Evolutionary conservation across 2,888 invertebrate species (phyloP).

Genomic region (Stenurella melanura): DNA sequence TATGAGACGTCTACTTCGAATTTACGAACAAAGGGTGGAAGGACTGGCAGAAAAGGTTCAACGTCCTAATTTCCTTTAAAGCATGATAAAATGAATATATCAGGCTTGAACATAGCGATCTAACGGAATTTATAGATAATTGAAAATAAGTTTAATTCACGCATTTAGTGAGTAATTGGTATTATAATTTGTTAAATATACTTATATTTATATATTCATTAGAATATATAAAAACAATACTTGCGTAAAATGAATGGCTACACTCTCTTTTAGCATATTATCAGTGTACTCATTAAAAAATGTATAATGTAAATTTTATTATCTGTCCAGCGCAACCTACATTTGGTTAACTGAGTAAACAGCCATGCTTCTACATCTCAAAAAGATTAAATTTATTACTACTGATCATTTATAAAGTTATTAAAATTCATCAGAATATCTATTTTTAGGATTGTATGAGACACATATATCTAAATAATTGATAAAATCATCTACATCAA

Average conservation of each 20-base stretch:
- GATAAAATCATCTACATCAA: too few relatives aligned
- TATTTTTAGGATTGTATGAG: too few relatives aligned
- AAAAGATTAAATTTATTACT: neutral
- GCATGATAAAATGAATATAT: neutral
- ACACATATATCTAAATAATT: too few relatives aligned
- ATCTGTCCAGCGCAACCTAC: neutral
- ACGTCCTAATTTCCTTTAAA: slow-evolving; percentile 1
- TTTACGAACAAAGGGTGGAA: slow-evolving; percentile 9
- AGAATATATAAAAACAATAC: neutral
- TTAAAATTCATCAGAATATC: too few relatives aligned
- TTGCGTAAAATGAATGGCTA: too few relatives aligned
- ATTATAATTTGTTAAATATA: neutral
- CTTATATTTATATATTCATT: neutral
- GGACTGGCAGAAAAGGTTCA: slow-evolving; percentile 1
- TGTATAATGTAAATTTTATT: slow-evolving; percentile 14
- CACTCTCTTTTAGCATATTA: neutral
- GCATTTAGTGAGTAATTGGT: neutral
- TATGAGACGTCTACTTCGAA: slow-evolving; percentile 19
- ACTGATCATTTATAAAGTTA: too few relatives aligned
- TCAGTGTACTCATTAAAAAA: neutral
- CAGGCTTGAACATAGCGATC: neutral
- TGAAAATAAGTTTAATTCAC: neutral
- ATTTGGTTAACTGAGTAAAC: neutral
- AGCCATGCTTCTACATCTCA: neutral
- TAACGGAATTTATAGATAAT: neutral